Base-by-base conservation (phyloP, 2,113 vertebrate species). In the Pseudonaja textilis region DNA sequence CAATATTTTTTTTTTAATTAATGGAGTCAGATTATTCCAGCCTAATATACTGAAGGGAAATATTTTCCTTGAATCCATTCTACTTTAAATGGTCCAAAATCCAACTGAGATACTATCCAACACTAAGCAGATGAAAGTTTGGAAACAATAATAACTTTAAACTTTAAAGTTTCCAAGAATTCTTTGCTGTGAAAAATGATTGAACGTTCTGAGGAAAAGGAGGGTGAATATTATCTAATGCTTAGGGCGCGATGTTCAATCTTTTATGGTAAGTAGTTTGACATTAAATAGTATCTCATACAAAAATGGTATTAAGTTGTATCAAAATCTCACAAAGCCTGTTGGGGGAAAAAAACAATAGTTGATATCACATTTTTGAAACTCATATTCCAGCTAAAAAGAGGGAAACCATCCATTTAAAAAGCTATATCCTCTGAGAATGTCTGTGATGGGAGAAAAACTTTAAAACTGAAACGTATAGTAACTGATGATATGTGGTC, bases 1-100 rank as follows among this genome's bases (percentile, higher is more conserved):
- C 26, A 64, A 39, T 81, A 20, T 81, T 81, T 39, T 93, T 0
- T 34, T 42, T 42, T n/a, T n/a, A n/a, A 87, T 94, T 96, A 95
- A 96, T 95, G n/a, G n/a, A 81, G 20, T 39, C 18, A 39, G n/a
- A 74, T 39, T 18, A 81, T 81, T 39, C 34, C 18, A 81, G 69
- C 34, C 16, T 81, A 39, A 81, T 39, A 20, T 39, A 39, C 34
- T 81, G 69, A 81, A 18, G 16, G 16, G 69, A 39, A 81, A 39
- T 39, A 81, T 20, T 81, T 81, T 81, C 69, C 34, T 20, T 81
- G 69, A 34, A 20, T 39, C 69, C 16, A 22, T 81, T 34, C 64
- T 74, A 34, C 64, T 74, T 39, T 39, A 16, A 39, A 34, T 39
- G n/a, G 69, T 39, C 16, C 69, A 39, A 81, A 81, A 39, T 20